phyloP scores from a whole-genome alignment of 2,888 invertebrate species.

The Tribolium freemani region DNA sequence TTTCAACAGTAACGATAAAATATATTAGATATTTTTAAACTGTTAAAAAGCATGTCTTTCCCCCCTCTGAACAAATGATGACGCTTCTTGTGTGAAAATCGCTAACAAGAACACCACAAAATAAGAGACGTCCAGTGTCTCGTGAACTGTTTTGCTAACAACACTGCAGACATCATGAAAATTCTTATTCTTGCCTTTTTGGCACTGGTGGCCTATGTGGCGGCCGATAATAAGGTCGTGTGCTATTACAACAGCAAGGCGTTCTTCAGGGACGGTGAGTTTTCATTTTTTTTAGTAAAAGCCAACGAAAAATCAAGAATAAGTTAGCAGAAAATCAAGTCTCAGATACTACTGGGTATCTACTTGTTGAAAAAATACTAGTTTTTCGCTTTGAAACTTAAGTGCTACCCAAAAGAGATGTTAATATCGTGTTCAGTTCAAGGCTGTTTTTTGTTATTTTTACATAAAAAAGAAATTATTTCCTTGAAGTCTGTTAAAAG shows the following conservation, averaged over 20 bases:
- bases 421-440: background rate
- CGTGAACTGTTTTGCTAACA: background rate
- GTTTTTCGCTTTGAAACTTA: too few relatives aligned
- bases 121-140: constrained; percentile 8
- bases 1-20: constrained; percentile 1
- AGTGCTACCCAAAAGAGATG: too few relatives aligned
- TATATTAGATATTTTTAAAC: background rate
- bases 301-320: too few relatives aligned
- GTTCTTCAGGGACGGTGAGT: constrained; percentile 78
- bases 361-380: too few relatives aligned
- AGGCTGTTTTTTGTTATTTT: background rate
- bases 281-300: background rate
- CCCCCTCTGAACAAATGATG: constrained; percentile 19
- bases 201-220: constrained; percentile 59
- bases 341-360: too few relatives aligned
- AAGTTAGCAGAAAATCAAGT: too few relatives aligned
- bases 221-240: constrained; percentile 74
- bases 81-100: constrained; percentile 22
- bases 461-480: background rate
- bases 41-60: background rate
- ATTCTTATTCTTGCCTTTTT: constrained; percentile 52
- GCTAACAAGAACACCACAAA: constrained; percentile 24
- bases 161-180: too few relatives aligned
- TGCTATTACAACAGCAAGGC: constrained; percentile 83
- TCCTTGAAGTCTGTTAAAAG: background rate